Conservation (phyloP, 2,888 invertebrate genomes). For the Clivina fossor region DNA sequence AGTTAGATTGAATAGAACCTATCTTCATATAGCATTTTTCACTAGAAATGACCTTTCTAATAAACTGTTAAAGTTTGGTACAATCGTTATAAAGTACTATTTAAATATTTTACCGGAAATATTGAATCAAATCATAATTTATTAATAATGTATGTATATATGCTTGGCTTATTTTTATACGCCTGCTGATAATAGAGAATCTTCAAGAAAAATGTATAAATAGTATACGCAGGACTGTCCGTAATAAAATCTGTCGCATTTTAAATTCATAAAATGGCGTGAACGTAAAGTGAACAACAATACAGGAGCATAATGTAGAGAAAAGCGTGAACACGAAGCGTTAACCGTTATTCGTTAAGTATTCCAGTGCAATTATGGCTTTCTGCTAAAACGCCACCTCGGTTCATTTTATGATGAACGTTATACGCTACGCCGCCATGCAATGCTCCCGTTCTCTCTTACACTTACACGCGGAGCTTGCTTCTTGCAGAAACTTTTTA, state of each 20-base stretch:
- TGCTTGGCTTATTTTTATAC: too few species aligned
- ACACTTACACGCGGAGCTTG: background rate
- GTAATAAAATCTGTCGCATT: conserved; percentile 16
- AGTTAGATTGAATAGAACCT: too few species aligned
- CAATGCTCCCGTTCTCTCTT: background rate
- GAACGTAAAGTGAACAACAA: background rate
- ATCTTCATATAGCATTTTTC: too few species aligned
- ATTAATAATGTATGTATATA: too few species aligned
- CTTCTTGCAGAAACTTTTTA: conserved; percentile 31
- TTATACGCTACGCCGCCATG: background rate
- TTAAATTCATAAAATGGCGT: conserved; percentile 8
- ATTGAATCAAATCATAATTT: too few species aligned
- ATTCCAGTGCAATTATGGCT: conserved; percentile 26
- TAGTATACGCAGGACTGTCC: too few species aligned
- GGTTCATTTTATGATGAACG: conserved; percentile 23
- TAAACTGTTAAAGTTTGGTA: too few species aligned
- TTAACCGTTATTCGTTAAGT: conserved; percentile 25
- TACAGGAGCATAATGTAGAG: background rate
- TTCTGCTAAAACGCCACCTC: conserved; percentile 12
- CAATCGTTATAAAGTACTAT: too few species aligned
- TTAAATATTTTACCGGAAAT: too few species aligned
- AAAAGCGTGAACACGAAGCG: background rate
- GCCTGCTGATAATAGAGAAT: too few species aligned
- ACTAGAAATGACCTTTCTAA: too few species aligned
- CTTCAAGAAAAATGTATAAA: too few species aligned